phyloP scores from a whole-genome alignment of 2,113 vertebrate genomes.

The Charadrius vociferus region DNA sequence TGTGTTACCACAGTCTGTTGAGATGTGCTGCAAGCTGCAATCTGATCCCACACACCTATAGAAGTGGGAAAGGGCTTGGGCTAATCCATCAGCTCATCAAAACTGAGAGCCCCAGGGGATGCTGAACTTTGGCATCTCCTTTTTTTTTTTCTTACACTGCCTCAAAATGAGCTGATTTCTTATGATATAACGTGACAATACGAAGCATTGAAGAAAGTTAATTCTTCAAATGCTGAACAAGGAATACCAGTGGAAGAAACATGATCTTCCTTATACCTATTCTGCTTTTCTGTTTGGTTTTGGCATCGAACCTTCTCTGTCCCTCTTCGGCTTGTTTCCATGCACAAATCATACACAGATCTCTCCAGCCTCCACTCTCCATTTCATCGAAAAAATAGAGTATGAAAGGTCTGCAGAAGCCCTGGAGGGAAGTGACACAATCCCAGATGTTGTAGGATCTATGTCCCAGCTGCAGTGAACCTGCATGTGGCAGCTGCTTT shows the following conservation, averaged over 20 bases:
- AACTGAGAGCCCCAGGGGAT: background rate
- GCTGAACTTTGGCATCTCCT: background rate
- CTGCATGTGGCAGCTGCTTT: conserved; percentile 13
- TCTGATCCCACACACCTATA: background rate
- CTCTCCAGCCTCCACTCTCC: background rate
- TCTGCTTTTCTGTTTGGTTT: background rate
- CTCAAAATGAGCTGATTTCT: background rate
- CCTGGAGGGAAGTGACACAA: conserved; percentile 17
- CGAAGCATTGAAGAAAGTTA: background rate
- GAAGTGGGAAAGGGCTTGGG: background rate
- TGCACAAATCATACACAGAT: background rate
- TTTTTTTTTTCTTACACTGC: background rate
- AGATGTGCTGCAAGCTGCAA: background rate
- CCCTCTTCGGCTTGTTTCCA: background rate
- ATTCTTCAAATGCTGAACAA: background rate
- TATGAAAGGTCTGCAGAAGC: background rate
- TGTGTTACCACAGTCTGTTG: background rate
- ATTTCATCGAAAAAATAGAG: background rate
- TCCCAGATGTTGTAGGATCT: background rate
- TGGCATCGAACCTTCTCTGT: background rate
- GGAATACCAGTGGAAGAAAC: background rate
- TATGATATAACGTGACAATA: background rate
- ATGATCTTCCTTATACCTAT: background rate
- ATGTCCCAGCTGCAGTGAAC: background rate
- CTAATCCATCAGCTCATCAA: background rate